Evolutionary conservation across 2,888 invertebrate species (phyloP).

Genomic region (Nymphalis polychloros): DNA sequence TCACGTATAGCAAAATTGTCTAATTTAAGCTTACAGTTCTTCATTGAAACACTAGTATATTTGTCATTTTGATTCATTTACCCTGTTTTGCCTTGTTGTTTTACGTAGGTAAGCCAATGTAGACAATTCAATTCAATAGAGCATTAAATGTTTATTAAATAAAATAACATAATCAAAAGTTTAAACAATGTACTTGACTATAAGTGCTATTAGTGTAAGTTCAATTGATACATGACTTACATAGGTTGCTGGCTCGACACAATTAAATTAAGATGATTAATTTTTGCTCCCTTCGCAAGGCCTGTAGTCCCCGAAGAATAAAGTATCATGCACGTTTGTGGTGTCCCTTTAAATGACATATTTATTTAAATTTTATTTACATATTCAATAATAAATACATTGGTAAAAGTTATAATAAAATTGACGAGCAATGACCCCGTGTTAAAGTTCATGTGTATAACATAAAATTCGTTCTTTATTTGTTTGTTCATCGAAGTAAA

Average conservation of each 20-base stretch:
- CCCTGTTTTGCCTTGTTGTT: no score
- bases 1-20: no score
- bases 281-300: slow-evolving; percentile 60
- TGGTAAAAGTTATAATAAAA: background rate
- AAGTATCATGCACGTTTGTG: slow-evolving; percentile 48
- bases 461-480: background rate
- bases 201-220: no score
- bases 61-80: no score
- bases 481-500: background rate
- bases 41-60: no score
- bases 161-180: no score
- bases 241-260: slow-evolving; percentile 47
- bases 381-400: background rate
- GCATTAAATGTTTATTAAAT: no score
- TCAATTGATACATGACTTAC: slow-evolving; percentile 48
- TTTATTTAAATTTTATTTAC: slow-evolving; percentile 12
- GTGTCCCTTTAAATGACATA: slow-evolving; percentile 25
- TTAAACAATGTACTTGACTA: no score
- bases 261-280: slow-evolving; percentile 63
- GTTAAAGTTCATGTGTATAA: background rate
- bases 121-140: no score
- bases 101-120: no score
- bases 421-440: background rate
- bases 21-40: no score
- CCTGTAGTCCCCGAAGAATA: slow-evolving; percentile 71